Percentiles rank a stretch among this genome's conserved stretches.
Conservation (phyloP, 2,113 vertebrate species). For the Glaucomys volans region DNA sequence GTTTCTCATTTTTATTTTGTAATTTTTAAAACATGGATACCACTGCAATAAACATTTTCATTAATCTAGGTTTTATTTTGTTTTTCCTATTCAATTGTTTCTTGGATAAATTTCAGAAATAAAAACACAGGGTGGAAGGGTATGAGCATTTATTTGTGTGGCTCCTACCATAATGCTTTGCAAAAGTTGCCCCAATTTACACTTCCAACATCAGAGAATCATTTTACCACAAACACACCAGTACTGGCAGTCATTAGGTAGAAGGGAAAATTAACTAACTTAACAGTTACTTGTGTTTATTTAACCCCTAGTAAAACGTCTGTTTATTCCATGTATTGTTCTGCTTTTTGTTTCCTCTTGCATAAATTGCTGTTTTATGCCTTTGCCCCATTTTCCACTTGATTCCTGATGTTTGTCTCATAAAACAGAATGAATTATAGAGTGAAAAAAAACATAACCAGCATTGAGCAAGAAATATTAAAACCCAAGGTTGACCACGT, state of each 20-base stretch:
- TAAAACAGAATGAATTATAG: constrained; percentile 22
- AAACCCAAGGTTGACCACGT: constrained; percentile 10
- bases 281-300: background rate
- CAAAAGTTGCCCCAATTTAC: background rate
- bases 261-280: background rate
- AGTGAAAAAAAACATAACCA: constrained; percentile 37
- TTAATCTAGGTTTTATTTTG: background rate
- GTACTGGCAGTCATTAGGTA: background rate
- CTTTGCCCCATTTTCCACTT: constrained; percentile 40
- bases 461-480: constrained; percentile 34
- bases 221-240: background rate
- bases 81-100: background rate
- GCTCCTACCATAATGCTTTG: background rate
- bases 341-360: background rate
- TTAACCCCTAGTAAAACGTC: background rate
- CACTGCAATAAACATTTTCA: background rate
- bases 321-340: background rate
- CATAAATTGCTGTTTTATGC: constrained; percentile 48
- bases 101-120: constrained; percentile 24
- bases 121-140: background rate
- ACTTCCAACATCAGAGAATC: background rate
- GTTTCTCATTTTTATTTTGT: constrained; percentile 14
- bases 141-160: background rate
- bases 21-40: constrained; percentile 1
- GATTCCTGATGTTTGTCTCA: constrained; percentile 34